Conservation (phyloP, 1,140 invertebrate genomes). For the Tachypleus tridentatus region DNA sequence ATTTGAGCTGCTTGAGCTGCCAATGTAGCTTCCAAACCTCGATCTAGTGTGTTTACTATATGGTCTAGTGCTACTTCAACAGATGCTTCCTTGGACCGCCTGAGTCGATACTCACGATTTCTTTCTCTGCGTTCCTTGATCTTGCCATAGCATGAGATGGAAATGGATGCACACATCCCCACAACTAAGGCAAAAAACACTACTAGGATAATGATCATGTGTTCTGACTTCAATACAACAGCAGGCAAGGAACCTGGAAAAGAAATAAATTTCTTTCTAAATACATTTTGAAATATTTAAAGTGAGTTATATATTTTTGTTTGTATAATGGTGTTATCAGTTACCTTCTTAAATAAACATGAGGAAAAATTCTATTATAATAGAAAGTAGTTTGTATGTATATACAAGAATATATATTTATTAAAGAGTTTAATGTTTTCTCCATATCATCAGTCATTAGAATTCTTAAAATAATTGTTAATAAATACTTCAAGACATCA, state of each 20-base stretch:
- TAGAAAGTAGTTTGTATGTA: too few relatives aligned
- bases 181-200: conserved; percentile 73
- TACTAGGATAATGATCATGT: conserved; percentile 78
- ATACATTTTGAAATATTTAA: too few relatives aligned
- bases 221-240: conserved; percentile 37
- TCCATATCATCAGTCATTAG: too few relatives aligned
- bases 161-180: conserved; percentile 53
- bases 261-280: not conserved
- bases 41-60: conserved; percentile 12
- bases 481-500: too few relatives aligned
- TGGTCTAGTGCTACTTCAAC: conserved; percentile 20
- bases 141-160: conserved; percentile 29
- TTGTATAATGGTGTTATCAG: too few relatives aligned
- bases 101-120: conserved; percentile 26
- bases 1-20: conserved; percentile 19
- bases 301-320: too few relatives aligned
- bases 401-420: too few relatives aligned
- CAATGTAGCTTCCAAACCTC: conserved; percentile 14
- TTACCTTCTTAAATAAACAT: not conserved
- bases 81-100: conserved; percentile 26
- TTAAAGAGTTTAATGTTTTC: too few relatives aligned
- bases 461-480: too few relatives aligned
- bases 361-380: too few relatives aligned
- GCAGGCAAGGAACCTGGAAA: conserved; percentile 9
- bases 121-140: conserved; percentile 26